A percentile compares a stretch with the other conserved stretches of the same genome.
These are phyloP conservation scores for Sarotherodon lohbergeri DNA, from an alignment of 2,113 vertebrate genomes.

Conservation along the genomic window DNA sequence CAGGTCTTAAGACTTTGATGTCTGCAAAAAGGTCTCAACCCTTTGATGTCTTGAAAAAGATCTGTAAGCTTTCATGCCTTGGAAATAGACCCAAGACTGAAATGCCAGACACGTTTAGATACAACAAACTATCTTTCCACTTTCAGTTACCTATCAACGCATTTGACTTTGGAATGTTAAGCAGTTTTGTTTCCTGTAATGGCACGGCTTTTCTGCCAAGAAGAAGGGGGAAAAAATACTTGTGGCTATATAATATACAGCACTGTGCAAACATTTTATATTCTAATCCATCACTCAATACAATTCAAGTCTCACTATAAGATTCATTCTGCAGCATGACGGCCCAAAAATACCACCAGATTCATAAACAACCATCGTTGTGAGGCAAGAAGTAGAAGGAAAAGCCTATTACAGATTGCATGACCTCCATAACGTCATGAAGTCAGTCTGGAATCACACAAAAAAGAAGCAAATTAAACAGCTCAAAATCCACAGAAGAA, in stretches of 20 bases:
- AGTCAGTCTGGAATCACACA: not conserved
- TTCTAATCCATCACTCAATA: not conserved
- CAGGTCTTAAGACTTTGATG: slow-evolving; percentile 12
- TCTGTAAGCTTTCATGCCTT: slow-evolving; percentile 18
- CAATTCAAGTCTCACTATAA: not conserved
- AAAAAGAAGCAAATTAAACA: not conserved
- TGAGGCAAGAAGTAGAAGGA: not conserved
- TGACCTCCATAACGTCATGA: not conserved
- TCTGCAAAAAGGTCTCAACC: slow-evolving; percentile 33
- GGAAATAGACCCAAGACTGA: slow-evolving; percentile 12
- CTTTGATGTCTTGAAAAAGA: slow-evolving; percentile 36
- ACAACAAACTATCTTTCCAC: not conserved
- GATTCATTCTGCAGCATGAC: not conserved
- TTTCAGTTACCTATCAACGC: not conserved
- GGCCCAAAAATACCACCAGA: not conserved
- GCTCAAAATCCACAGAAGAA: not conserved
- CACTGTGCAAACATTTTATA: not conserved
- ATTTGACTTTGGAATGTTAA: not conserved
- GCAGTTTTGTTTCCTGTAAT: not conserved
- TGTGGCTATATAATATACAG: not conserved
- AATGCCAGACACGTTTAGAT: slow-evolving; percentile 28
- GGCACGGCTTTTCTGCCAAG: not conserved
- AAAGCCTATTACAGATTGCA: not conserved
- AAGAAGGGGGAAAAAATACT: not conserved
- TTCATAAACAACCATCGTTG: not conserved